Evolutionary conservation across 2,113 vertebrate species (phyloP).

Genomic region (Myotis yumanensis): DNA sequence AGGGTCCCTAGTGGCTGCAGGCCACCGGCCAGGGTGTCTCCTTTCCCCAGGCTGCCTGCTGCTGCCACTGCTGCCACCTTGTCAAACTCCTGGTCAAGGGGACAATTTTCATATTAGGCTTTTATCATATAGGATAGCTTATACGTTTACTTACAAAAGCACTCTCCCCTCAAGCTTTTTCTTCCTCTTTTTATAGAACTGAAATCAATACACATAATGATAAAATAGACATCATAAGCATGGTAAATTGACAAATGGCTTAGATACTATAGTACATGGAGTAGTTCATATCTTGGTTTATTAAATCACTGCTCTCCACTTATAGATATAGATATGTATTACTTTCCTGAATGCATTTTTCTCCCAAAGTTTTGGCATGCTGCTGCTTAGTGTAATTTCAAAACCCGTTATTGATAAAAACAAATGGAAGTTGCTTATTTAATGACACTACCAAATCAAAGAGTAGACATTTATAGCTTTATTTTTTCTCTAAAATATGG

Average conservation of each 20-base stretch:
- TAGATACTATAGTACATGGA: not conserved
- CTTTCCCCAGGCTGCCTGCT: too few relatives aligned
- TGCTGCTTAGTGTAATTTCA: not conserved
- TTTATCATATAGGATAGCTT: not conserved
- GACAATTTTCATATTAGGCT: too few relatives aligned
- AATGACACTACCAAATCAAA: slow-evolving; percentile 43
- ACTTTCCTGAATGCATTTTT: not conserved
- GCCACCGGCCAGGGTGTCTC: too few relatives aligned
- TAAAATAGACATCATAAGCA: not conserved
- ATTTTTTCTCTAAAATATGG: not conserved
- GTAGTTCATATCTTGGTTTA: slow-evolving; percentile 11
- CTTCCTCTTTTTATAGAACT: not conserved
- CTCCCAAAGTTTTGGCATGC: not conserved
- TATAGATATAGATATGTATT: not conserved
- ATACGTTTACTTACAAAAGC: slow-evolving; percentile 41
- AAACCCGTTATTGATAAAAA: slow-evolving; percentile 12
- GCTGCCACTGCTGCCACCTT: too few relatives aligned
- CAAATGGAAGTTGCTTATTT: slow-evolving; percentile 49
- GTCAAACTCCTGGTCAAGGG: too few relatives aligned
- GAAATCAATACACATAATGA: not conserved
- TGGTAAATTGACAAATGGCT: not conserved
- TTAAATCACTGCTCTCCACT: not conserved
- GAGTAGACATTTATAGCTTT: not conserved
- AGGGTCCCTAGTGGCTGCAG: too few relatives aligned
- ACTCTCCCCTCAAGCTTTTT: not conserved